Conservation (phyloP, 2,113 vertebrate species). For the Hippoglossus stenolepis region DNA sequence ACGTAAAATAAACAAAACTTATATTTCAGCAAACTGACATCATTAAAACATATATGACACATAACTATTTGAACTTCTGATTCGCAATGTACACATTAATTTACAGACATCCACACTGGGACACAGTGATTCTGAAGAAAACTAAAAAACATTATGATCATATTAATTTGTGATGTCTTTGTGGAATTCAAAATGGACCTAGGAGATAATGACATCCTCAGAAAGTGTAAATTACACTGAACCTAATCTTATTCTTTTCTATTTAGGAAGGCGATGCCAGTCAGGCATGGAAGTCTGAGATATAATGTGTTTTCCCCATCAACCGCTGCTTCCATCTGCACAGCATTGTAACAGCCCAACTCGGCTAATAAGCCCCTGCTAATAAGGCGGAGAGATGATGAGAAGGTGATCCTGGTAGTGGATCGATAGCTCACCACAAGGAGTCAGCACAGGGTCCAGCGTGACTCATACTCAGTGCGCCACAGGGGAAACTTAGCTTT, state of each 20-base stretch:
- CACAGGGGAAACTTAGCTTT: conserved; percentile 54
- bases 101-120: no score
- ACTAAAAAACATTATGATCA: no score
- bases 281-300: conserved; percentile 38
- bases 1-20: no score
- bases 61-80: no score
- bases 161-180: no score
- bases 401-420: conserved; percentile 75
- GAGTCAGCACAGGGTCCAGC: conserved; percentile 72
- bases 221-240: neutral
- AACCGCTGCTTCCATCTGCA: conserved; percentile 47
- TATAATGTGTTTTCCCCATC: conserved; percentile 49
- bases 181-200: no score
- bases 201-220: neutral
- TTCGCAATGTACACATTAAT: no score
- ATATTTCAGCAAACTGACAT: no score
- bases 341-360: conserved; percentile 48
- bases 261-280: conserved; percentile 34
- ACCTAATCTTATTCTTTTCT: conserved; percentile 5
- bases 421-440: conserved; percentile 75
- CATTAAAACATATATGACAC: no score
- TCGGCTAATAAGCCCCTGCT: conserved; percentile 75
- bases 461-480: conserved; percentile 66
- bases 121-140: no score
- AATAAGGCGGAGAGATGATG: conserved; percentile 77